These are phyloP conservation scores for Scomber japonicus DNA, from an alignment of 2,113 vertebrate genomes.

Conservation along the genomic window DNA sequence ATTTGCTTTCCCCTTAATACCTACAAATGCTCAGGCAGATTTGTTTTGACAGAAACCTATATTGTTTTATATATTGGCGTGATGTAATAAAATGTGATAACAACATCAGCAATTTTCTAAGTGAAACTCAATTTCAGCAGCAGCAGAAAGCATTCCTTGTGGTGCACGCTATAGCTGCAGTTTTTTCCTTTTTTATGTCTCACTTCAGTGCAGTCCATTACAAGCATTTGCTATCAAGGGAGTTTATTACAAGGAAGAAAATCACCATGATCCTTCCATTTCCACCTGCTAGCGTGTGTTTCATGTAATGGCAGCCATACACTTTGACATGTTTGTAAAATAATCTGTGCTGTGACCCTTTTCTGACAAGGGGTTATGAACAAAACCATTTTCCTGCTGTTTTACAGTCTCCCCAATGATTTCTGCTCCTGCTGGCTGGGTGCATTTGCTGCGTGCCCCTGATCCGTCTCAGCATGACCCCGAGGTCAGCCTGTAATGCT, in stretches of 20 bases:
- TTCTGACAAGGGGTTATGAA: conserved; percentile 42
- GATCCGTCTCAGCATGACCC: conserved; percentile 38
- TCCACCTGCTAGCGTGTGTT: not conserved
- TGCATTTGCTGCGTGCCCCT: conserved; percentile 12
- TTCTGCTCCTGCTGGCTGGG: conserved; percentile 26
- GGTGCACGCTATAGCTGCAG: conserved; percentile 12
- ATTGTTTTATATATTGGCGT: conserved; percentile 12
- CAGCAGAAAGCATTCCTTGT: conserved; percentile 17
- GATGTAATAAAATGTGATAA: conserved; percentile 45
- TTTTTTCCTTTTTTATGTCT: conserved; percentile 14
- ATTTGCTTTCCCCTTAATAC: conserved; percentile 25
- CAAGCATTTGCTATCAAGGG: conserved; percentile 30
- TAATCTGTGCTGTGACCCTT: conserved; percentile 36
- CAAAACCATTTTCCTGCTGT: conserved; percentile 54
- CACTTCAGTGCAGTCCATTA: conserved; percentile 48
- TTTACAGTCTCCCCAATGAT: conserved; percentile 53
- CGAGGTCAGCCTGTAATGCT: conserved; percentile 18
- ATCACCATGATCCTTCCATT: conserved; percentile 8
- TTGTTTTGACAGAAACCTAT: conserved; percentile 12
- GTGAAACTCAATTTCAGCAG: conserved; percentile 55
- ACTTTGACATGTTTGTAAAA: conserved; percentile 52
- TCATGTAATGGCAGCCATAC: conserved; percentile 11
- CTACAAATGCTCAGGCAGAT: conserved; percentile 20
- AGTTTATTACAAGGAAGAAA: conserved; percentile 44
- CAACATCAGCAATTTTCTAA: conserved; percentile 23